Conservation (phyloP, 2,888 invertebrate genomes). For the Amaurobius ferox region DNA sequence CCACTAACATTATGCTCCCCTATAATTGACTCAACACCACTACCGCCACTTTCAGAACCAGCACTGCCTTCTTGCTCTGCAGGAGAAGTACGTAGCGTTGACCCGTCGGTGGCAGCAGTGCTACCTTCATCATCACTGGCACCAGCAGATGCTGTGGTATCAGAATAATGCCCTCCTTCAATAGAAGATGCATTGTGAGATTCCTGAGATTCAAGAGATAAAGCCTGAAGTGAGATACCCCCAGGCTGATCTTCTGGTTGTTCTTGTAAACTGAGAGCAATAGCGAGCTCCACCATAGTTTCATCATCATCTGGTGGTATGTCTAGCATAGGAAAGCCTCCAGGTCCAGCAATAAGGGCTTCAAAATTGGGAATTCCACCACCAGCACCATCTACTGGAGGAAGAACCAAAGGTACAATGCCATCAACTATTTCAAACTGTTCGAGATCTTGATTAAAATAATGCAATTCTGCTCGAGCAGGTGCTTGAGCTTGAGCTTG, state of each 20-base stretch:
- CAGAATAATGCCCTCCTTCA: constrained; percentile 84
- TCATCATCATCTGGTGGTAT: constrained; percentile 97
- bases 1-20: constrained; percentile 92
- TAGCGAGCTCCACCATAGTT: constrained; percentile 96
- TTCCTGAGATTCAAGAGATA: constrained; percentile 67
- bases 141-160: constrained; percentile 89
- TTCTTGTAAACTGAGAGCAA: constrained; percentile 91
- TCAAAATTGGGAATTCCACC: constrained; percentile 76
- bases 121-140: constrained; percentile 97
- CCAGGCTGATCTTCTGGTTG: constrained; percentile 67
- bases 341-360: constrained; percentile 75
- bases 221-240: constrained; percentile 61
- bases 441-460: constrained; percentile 64
- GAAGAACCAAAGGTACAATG: constrained; percentile 72
- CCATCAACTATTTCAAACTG: constrained; percentile 74
- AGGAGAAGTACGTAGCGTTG: constrained; percentile 90
- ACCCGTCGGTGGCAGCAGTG: constrained; percentile 95
- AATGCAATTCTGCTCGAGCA: constrained; percentile 48
- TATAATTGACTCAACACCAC: constrained; percentile 90
- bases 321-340: constrained; percentile 85
- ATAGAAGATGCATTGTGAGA: constrained; percentile 72
- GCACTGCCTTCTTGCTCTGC: constrained; percentile 86
- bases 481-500: constrained; percentile 70
- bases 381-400: constrained; percentile 80
- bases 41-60: constrained; percentile 93